Evolutionary conservation across 2,113 vertebrate genomes (phyloP).

Genomic region (Benitochromis conjunctus): DNA sequence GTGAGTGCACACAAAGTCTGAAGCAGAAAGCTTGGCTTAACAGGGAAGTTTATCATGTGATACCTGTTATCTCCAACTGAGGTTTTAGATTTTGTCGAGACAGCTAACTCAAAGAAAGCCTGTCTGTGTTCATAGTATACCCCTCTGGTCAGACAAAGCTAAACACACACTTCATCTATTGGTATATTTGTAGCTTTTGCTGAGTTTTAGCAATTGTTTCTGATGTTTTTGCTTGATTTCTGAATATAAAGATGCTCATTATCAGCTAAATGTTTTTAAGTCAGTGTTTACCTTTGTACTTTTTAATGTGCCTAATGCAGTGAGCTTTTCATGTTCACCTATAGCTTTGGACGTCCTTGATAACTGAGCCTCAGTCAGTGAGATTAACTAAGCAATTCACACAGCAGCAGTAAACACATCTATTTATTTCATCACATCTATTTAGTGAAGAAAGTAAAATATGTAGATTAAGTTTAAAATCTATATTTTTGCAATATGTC

Average conservation of each 20-base stretch:
- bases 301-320: accelerated
- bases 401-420: neutral
- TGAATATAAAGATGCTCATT: neutral
- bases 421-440: no score
- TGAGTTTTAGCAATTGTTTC: no score
- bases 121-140: neutral
- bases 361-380: neutral
- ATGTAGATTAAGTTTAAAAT: neutral
- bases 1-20: neutral
- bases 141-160: neutral
- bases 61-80: accelerated
- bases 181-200: neutral
- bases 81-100: neutral
- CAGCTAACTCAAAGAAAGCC: neutral
- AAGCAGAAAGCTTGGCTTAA: accelerated
- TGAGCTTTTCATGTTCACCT: neutral
- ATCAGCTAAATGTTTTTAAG: neutral
- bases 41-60: neutral
- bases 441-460: neutral
- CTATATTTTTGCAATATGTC: neutral
- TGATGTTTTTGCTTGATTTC: no score
- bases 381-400: neutral
- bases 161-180: neutral
- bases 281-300: neutral
- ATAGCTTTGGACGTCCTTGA: neutral